A percentile compares a stretch with the other conserved stretches of the same genome.
These are phyloP conservation scores for Ahaetulla prasina DNA, from an alignment of 2,113 vertebrate species.

Conservation along the genomic window DNA sequence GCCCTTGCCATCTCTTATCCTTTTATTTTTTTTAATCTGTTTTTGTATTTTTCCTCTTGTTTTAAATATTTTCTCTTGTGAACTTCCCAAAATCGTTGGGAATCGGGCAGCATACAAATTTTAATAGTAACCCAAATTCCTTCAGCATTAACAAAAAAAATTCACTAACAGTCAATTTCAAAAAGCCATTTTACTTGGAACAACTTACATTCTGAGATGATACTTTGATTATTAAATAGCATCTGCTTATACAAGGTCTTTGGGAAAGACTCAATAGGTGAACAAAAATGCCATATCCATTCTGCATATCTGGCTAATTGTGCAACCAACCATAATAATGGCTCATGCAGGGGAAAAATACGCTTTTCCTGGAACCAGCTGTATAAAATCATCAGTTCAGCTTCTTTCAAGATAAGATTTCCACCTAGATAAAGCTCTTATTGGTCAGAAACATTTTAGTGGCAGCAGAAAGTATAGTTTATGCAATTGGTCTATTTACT, in stretches of 20 bases:
- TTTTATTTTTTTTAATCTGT: neutral
- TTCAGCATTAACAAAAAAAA: neutral
- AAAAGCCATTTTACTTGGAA: neutral
- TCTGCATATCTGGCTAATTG: neutral
- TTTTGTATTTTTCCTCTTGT: neutral
- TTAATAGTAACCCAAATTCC: neutral
- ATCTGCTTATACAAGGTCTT: neutral
- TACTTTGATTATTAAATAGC: neutral
- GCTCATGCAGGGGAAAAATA: neutral
- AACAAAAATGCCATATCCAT: neutral
- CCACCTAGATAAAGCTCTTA: neutral
- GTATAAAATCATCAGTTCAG: neutral
- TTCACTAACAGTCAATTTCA: neutral
- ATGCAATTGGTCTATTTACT: neutral
- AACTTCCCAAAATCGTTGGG: neutral
- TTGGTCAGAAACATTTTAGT: neutral
- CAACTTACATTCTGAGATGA: neutral
- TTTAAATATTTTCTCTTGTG: neutral
- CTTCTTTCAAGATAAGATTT: neutral
- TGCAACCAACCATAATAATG: neutral
- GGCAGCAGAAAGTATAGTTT: neutral
- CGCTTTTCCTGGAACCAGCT: neutral
- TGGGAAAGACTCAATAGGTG: neutral
- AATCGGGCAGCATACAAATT: neutral
- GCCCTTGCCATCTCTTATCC: neutral